These are phyloP conservation scores for Cottus gobio DNA, from an alignment of 2,113 vertebrate genomes.

Conservation along the genomic window DNA sequence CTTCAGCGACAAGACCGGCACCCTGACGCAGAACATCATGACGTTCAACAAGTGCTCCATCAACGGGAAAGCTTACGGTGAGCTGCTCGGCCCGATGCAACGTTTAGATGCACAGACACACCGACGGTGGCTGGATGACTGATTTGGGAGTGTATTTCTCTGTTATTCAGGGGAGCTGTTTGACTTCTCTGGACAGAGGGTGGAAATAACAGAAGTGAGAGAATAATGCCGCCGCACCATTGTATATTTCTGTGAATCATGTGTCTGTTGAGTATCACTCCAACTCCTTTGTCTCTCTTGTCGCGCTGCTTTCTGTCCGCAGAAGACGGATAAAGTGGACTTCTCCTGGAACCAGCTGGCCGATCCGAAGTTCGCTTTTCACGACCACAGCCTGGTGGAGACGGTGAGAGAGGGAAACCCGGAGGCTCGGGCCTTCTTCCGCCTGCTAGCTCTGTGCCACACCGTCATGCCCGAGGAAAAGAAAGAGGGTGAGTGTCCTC, in stretches of 20 bases:
- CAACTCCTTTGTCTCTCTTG: background rate
- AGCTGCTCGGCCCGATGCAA: background rate
- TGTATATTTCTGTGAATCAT: background rate
- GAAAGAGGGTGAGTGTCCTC: constrained; percentile 84
- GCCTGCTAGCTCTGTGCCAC: constrained; percentile 92
- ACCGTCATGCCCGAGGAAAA: constrained; percentile 96
- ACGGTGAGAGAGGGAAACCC: constrained; percentile 80
- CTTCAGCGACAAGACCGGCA: constrained; percentile 98
- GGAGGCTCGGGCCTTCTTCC: constrained; percentile 87
- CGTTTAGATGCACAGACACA: accelerated
- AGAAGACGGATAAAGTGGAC: constrained; percentile 88
- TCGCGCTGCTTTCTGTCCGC: constrained; percentile 28
- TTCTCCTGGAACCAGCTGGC: constrained; percentile 92
- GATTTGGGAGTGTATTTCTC: background rate
- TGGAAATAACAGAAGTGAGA: constrained; percentile 88
- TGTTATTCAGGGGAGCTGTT: constrained; percentile 82
- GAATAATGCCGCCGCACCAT: background rate
- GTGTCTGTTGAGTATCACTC: background rate
- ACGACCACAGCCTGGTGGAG: constrained; percentile 89
- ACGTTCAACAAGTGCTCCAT: constrained; percentile 95
- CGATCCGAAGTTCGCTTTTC: constrained; percentile 90
- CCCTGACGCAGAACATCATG: constrained; percentile 98
- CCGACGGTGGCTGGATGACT: accelerated
- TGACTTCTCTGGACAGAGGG: constrained; percentile 80
- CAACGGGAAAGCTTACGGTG: constrained; percentile 90